phyloP scores from a whole-genome alignment of 1,140 invertebrate species.

The Caerostris extrusa region DNA sequence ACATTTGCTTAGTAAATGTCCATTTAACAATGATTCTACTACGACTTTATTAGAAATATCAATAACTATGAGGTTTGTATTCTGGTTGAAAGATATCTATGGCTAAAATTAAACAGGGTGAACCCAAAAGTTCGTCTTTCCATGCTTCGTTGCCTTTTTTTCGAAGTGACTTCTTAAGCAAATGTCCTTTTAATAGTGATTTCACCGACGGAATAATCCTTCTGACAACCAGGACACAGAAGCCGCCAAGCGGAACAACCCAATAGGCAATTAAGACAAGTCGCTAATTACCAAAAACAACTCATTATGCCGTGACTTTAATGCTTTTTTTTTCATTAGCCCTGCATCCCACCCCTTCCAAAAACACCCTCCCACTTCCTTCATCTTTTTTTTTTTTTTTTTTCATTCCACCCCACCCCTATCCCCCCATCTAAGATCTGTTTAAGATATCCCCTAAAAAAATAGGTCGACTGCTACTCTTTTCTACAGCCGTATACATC shows the following conservation, averaged over 20 bases:
- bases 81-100: too few relatives aligned
- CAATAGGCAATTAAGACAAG: constrained; percentile 64
- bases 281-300: constrained; percentile 77
- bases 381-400: neutral
- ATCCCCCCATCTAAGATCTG: neutral
- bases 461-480: constrained; percentile 58
- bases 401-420: too few relatives aligned
- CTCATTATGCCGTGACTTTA: constrained; percentile 62
- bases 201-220: neutral
- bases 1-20: too few relatives aligned
- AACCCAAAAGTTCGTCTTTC: too few relatives aligned
- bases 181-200: constrained; percentile 64
- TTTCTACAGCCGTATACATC: constrained; percentile 21
- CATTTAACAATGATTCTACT: too few relatives aligned
- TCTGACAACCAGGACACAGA: constrained; percentile 46
- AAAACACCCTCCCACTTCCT: constrained; percentile 18
- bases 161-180: neutral
- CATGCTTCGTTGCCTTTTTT: neutral
- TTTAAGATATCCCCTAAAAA: constrained; percentile 68
- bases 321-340: constrained; percentile 28
- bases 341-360: neutral
- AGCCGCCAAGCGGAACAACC: constrained; percentile 44
- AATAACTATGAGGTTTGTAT: too few relatives aligned
- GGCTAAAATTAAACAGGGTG: too few relatives aligned
- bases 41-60: too few relatives aligned